Base-by-base conservation (phyloP, 2,797 vertebrate genomes). In the Sebastes diaconus region DNA sequence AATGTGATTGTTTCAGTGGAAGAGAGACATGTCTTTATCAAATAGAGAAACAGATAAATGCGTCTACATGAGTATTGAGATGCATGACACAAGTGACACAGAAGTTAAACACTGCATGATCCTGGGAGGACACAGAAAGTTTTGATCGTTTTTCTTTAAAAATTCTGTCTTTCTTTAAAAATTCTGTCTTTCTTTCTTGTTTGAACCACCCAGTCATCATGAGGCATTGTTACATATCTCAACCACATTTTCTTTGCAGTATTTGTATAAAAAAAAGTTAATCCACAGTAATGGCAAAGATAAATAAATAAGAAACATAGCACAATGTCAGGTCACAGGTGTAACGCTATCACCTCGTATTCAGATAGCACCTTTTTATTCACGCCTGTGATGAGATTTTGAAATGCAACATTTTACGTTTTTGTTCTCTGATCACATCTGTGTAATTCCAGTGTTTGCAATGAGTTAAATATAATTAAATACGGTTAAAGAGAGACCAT, bases 371-470 rank as follows among this genome's bases (percentile, higher is more conserved):
- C 84, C 83, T 80, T 70, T 73, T 81, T 70, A 59, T 52, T 66
- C 22, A 71, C 75, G 74, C 82, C 77, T 34, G 22, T 39, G 10
- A 66, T 58, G 46, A 81, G 78, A 84, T 32, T 80, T 60, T 39
- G 57, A 85, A 83, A 78, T 34, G 32, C 24, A 70, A 84, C 68
- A 75, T 42, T 67, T 22, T 58, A 65, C 75, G 81, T 68, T 85
- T 88, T 77, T 76, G 59, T 77, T 78, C 24, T 79, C 77, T 10
- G 3, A 71, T 84, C 69, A 71, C 57, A 36, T 80, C 55, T 67
- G 66, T 83, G 68, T 85, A 85, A 83, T 92, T 96, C 95, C 95
- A 96, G 96, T 96, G 95, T 95, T 95, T 93, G 86, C 79, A 90
- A 74, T 90, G 78, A 93, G 89, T 95, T 94, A 92, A 92, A 95